Base-by-base conservation (phyloP, 1,140 invertebrate genomes). In the Platyura marginata region DNA sequence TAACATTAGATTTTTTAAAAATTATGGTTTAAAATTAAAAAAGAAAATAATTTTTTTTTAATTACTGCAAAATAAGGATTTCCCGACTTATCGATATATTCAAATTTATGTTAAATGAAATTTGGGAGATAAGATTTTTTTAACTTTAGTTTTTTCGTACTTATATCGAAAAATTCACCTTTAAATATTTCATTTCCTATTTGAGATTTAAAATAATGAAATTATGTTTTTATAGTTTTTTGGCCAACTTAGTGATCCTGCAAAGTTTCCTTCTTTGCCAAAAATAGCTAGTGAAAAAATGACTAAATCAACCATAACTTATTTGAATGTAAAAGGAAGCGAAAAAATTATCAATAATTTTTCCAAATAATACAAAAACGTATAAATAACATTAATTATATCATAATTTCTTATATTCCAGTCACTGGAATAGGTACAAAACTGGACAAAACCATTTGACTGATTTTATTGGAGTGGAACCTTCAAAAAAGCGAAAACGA, bases 401-500 rank as follows among this genome's bases (percentile, higher is more conserved):
- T 40, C 21, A 13, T 22, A 33, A 40, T 32, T 9, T 15, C 16
- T 40, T 3, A 40, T 33, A 8, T 29, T 29, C 25, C 34, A 63
- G 52, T 54, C 61, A 57, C 46, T 61, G 55, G 74, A 77, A 58
- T 67, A 85, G 84, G 69, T 89, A 84, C 63, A 88, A 87, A 53
- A 85, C 82, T 47, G 87, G 88, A 0, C 78, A 88, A 61, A 82
- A 90, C 56, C 89, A 92, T 64, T 69, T 95, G 43, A 92, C 89
- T 43, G 90, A 95, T 55, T 93, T 95, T 60, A 92, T 93, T 48
- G 89, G 90, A 21, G 88, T 90, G 54, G 91, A 95, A 57, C 88
- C 90, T 3, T 91, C 85, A 41, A 97, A 96, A 69, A 96, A 96
- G 56, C 71, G 93, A 47, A 98, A 97, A 69, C 66, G 92, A 49